Conservation (phyloP, 2,113 vertebrate genomes). For the Hyla sarda region DNA sequence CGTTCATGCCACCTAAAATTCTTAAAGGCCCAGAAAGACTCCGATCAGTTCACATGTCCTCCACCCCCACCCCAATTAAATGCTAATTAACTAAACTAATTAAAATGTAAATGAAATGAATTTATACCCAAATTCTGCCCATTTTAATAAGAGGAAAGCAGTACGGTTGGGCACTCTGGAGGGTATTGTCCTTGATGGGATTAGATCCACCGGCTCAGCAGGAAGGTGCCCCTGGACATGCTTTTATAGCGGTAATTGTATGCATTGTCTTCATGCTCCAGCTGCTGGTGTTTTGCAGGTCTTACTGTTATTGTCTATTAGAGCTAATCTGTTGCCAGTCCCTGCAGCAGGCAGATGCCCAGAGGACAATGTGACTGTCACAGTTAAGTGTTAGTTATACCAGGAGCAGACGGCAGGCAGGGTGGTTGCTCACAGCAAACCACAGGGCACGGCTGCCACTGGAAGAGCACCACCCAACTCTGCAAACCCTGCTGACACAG, state of each 20-base stretch:
- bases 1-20: neutral
- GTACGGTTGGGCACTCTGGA: neutral
- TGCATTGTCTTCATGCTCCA: neutral
- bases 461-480: neutral
- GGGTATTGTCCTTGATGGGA: neutral
- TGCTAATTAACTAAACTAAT: neutral
- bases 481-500: neutral
- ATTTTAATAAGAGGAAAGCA: neutral
- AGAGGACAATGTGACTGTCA: neutral
- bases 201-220: neutral
- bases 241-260: neutral
- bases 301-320: neutral
- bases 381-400: neutral
- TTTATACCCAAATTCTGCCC: neutral
- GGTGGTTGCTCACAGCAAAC: neutral
- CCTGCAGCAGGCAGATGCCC: neutral
- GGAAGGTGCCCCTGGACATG: neutral
- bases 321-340: constrained; percentile 3
- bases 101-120: neutral
- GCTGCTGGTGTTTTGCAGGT: neutral
- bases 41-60: neutral
- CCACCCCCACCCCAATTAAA: neutral
- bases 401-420: neutral
- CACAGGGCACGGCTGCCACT: neutral
- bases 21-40: neutral